Conservation (phyloP, 2,797 vertebrate species). For the Poeciliopsis paucimaculata region DNA sequence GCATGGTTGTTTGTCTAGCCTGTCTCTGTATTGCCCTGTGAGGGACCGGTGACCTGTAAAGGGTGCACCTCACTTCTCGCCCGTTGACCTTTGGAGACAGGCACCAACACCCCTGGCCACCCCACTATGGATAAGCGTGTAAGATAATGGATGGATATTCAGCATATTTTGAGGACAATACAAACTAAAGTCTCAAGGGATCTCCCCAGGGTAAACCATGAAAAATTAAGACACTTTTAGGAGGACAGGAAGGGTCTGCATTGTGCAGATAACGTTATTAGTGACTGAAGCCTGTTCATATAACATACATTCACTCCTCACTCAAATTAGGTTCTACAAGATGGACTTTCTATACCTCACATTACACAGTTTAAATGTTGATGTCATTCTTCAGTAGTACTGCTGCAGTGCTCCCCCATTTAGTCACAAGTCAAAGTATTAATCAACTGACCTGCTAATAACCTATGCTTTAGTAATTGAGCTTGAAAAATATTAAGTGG, state of each 20-base stretch:
- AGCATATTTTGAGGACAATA: neutral
- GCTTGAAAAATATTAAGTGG: conserved; percentile 43
- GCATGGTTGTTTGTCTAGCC: too few species aligned
- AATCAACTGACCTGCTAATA: conserved; percentile 62
- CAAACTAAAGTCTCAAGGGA: neutral
- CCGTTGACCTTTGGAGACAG: too few species aligned
- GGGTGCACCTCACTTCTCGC: too few species aligned
- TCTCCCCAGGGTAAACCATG: neutral
- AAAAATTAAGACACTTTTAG: neutral
- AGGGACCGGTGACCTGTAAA: too few species aligned
- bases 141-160: neutral
- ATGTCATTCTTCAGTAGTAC: conserved; percentile 42
- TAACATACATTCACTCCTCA: neutral
- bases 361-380: conserved; percentile 42
- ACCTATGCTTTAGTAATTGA: conserved; percentile 38
- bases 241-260: neutral
- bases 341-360: conserved; percentile 17
- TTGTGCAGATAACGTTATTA: conserved; percentile 1
- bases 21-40: too few species aligned
- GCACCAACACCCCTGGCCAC: too few species aligned
- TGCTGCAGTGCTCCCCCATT: conserved; percentile 47
- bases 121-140: too few species aligned
- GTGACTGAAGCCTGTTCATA: neutral
- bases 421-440: conserved; percentile 56
- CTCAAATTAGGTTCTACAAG: conserved; percentile 7